A percentile compares a stretch with the other conserved stretches of the same genome.
These are phyloP conservation scores for Paramormyrops hopkinsi DNA, from an alignment of 2,797 vertebrate genomes.

Conservation along the genomic window DNA sequence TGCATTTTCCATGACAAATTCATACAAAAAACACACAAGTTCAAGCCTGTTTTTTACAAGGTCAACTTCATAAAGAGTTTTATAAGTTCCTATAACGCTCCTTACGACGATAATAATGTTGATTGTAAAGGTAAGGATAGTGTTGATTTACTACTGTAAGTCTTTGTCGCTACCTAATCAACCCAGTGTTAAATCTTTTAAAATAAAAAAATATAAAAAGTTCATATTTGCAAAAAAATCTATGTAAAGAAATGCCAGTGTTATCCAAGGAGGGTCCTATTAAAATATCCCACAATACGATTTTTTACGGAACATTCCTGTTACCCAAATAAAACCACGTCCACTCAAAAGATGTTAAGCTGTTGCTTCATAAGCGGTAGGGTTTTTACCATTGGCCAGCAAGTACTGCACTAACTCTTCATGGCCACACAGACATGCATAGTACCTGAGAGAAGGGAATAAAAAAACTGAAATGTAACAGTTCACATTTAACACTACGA, in stretches of 20 bases:
- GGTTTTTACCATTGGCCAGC: conserved; percentile 79
- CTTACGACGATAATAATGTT: not conserved
- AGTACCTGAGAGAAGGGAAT: conserved; percentile 68
- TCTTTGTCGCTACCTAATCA: not conserved
- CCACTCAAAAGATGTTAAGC: not conserved
- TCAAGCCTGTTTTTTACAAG: not conserved
- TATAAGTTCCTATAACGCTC: not conserved
- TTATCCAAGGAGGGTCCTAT: not conserved
- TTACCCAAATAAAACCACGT: not conserved
- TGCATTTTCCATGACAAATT: not conserved
- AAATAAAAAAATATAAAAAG: not conserved
- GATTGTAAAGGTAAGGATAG: not conserved
- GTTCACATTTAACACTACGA: not conserved
- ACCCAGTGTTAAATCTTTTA: not conserved
- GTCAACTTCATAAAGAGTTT: not conserved
- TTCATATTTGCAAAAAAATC: not conserved
- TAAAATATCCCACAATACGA: not conserved
- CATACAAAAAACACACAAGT: not conserved
- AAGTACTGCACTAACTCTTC: conserved; percentile 92
- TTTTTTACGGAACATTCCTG: not conserved
- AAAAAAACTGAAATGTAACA: not conserved
- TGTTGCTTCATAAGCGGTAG: not conserved
- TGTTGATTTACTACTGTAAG: not conserved
- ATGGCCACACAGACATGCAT: conserved; percentile 91
- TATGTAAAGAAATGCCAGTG: not conserved